Evolutionary conservation across 2,888 invertebrate species (phyloP).

Genomic region (Aphrophora alni): DNA sequence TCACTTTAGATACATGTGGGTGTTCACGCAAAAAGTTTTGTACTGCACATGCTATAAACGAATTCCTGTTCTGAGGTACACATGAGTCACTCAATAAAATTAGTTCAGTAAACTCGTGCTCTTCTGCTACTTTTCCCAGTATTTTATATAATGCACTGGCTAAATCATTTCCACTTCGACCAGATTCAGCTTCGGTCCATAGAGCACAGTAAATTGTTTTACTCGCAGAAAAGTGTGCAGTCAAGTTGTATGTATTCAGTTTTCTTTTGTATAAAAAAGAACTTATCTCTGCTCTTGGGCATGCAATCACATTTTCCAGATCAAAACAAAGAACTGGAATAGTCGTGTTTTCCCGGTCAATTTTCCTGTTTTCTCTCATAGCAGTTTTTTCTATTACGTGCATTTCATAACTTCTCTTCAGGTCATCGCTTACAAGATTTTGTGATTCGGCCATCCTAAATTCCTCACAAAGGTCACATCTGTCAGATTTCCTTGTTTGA

Average conservation of each 20-base stretch:
- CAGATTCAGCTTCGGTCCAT: slow-evolving; percentile 19
- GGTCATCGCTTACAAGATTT: not conserved
- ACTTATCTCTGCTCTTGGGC: slow-evolving; percentile 16
- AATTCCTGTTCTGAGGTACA: slow-evolving; percentile 29
- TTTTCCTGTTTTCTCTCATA: not conserved
- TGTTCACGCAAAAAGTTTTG: not conserved
- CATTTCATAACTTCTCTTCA: not conserved
- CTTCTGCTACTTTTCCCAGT: not conserved
- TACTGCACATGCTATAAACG: slow-evolving; percentile 18
- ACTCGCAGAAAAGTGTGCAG: slow-evolving; percentile 26
- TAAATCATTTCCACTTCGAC: slow-evolving; percentile 28
- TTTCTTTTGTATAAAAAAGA: slow-evolving; percentile 28
- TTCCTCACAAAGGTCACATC: no score
- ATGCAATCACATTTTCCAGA: slow-evolving; percentile 19
- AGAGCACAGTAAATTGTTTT: slow-evolving; percentile 36
- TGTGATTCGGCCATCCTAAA: no score
- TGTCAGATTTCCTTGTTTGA: no score
- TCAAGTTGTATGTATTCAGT: slow-evolving; percentile 29
- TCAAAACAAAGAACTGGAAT: slow-evolving; percentile 16
- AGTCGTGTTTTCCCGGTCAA: not conserved
- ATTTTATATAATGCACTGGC: slow-evolving; percentile 31
- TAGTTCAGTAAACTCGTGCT: slow-evolving; percentile 17
- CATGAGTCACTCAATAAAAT: slow-evolving; percentile 25
- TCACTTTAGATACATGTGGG: slow-evolving; percentile 6
- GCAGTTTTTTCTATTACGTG: not conserved